These are phyloP conservation scores for Tachysurus vachellii DNA, from an alignment of 2,113 vertebrate genomes.

Conservation along the genomic window DNA sequence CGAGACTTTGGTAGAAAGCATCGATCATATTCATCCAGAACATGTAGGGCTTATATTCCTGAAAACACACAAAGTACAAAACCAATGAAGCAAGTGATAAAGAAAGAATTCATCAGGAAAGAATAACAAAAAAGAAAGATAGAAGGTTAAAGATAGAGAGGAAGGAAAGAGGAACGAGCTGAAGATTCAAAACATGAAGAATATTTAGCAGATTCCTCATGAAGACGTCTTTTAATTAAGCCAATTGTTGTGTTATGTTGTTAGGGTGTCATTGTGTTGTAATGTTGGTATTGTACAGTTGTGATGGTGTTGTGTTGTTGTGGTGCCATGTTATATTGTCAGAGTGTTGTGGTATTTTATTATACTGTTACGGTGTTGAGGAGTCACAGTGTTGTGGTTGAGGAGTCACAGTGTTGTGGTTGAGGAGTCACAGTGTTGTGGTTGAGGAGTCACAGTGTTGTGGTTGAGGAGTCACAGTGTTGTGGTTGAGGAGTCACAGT, in stretches of 20 bases:
- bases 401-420: not conserved
- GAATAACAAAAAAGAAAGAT: not conserved
- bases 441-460: too few species aligned
- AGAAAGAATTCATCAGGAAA: not conserved
- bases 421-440: not conserved
- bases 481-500: too few species aligned
- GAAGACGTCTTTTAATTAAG: too few species aligned
- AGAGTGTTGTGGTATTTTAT: not conserved
- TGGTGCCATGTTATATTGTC: not conserved
- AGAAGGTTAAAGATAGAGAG: not conserved
- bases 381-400: not conserved
- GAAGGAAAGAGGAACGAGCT: too few species aligned
- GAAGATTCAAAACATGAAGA: too few species aligned
- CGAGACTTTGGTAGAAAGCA: constrained; percentile 93
- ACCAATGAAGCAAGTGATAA: not conserved
- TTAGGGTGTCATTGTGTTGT: too few species aligned
- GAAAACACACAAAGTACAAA: constrained; percentile 14
- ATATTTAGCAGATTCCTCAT: too few species aligned
- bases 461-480: too few species aligned
- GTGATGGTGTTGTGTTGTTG: not conserved
- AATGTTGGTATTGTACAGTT: not conserved
- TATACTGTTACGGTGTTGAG: not conserved
- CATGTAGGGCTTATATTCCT: constrained; percentile 93
- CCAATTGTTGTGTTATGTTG: too few species aligned
- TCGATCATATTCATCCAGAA: constrained; percentile 99